Base-by-base conservation (phyloP, 2,888 invertebrate species). In the Xestia ashworthii region DNA sequence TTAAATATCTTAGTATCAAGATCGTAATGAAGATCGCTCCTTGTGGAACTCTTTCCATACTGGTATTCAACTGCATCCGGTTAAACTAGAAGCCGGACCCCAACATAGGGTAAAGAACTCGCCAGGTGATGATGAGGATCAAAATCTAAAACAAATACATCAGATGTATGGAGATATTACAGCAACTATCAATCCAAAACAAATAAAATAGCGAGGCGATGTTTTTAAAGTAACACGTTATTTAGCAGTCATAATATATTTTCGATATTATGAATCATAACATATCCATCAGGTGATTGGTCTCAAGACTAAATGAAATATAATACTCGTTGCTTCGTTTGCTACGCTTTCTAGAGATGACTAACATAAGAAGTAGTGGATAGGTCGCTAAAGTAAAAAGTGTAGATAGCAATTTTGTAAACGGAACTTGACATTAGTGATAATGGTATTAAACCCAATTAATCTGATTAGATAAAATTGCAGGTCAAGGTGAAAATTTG, bases 241-340 rank as follows among this genome's bases (percentile, higher is more conserved):
- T 80, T 62, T 65, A 46, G 44, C 68, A 71, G 12, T 46, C 25
- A 25, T 12, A 50, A 75, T 74, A 62, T 69, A 62, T 80, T 84
- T 74, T 75, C 50, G 66, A 14, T 46, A 58, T n/a, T 44, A 71
- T 82, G 72, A 82, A 82, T 81, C 81, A 80, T 53, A 82, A 75
- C 80, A 80, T 44, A 58, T 67, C 58, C 58, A 73, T 67, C 74
- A 68, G 80, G 55, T 73, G 83, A 78, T 78, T 66, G 69, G 46
- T 78, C 53, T 83, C 14, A 44, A 73, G 46, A 48, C 50, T 60
- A 71, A 81, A 83, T 50, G 72, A 73, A 81, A 83, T 76, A 64
- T 60, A 44, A 81, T 85, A 71, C 32, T 53, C 38, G 50, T n/a
- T 73, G 65, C 48, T 60, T 70, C 60, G 58, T 72, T 58, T 78